These are phyloP conservation scores for Lepus europaeus DNA, from an alignment of 2,113 vertebrate genomes.

Conservation along the genomic window DNA sequence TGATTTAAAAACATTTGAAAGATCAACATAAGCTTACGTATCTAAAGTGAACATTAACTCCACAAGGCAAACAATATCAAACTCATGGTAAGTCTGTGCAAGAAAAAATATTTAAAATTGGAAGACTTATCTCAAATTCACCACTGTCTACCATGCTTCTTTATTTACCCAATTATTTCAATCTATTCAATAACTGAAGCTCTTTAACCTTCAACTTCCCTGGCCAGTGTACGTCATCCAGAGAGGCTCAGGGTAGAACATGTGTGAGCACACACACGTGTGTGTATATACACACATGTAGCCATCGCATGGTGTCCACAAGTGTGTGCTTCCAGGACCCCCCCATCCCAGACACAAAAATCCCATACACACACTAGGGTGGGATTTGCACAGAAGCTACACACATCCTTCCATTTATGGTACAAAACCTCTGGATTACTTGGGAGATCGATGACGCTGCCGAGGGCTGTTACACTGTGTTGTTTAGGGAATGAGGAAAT, in stretches of 20 bases:
- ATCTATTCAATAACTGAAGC: neutral
- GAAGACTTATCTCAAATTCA: conserved; percentile 21
- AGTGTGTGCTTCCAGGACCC: too few relatives aligned
- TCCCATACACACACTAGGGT: too few relatives aligned
- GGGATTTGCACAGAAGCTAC: too few relatives aligned
- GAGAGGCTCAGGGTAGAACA: neutral
- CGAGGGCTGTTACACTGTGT: too few relatives aligned
- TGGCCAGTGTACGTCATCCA: neutral
- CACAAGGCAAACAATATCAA: neutral
- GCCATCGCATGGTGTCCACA: too few relatives aligned
- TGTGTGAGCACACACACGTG: neutral
- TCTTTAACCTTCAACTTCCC: neutral
- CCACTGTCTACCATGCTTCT: neutral
- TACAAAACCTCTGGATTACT: too few relatives aligned
- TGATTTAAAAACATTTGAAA: neutral
- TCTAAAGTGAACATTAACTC: conserved; percentile 9
- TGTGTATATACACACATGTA: neutral
- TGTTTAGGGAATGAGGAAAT: too few relatives aligned
- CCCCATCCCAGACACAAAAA: too few relatives aligned
- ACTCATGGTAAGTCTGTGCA: neutral
- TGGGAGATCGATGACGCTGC: too few relatives aligned
- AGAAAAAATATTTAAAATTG: neutral
- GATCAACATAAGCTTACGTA: neutral
- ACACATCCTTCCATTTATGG: too few relatives aligned
- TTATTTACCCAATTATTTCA: neutral